These are phyloP conservation scores for Papilio dardanus DNA, from an alignment of 1,140 invertebrate genomes.

Conservation along the genomic window DNA sequence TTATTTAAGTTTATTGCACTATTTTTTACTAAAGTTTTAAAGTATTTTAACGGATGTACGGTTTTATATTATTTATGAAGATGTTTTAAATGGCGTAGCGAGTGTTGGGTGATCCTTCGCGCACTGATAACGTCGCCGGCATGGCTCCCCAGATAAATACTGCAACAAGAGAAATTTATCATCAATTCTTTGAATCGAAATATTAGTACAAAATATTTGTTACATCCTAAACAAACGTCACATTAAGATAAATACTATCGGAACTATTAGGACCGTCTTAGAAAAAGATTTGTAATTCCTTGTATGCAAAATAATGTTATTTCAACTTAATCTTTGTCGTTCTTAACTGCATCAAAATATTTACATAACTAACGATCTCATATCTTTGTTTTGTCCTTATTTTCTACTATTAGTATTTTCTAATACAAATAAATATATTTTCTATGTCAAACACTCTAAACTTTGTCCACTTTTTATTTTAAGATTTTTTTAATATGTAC, in stretches of 20 bases:
- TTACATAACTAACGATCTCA: background rate
- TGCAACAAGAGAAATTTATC: conserved; percentile 58
- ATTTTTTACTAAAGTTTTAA: background rate
- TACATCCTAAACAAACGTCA: conserved; percentile 21
- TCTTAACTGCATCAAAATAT: conserved; percentile 7
- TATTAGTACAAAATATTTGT: background rate
- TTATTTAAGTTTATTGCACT: background rate
- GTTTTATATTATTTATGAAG: conserved; percentile 26
- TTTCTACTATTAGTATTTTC: background rate
- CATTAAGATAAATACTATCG: conserved; percentile 21
- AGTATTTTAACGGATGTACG: background rate
- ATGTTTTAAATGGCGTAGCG: conserved; percentile 39
- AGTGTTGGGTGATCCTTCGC: conserved; percentile 48
- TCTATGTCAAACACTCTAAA: background rate
- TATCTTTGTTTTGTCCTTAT: background rate
- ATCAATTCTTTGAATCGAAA: conserved; percentile 42
- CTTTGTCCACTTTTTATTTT: background rate
- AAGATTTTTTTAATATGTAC: too few species aligned
- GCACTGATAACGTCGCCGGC: conserved; percentile 58
- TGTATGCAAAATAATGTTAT: background rate
- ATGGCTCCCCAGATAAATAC: conserved; percentile 67
- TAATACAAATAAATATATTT: background rate
- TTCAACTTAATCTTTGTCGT: background rate
- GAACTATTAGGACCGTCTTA: background rate
- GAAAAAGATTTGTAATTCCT: background rate